Conservation (phyloP, 2,797 vertebrate genomes). For the Sebastes minor region DNA sequence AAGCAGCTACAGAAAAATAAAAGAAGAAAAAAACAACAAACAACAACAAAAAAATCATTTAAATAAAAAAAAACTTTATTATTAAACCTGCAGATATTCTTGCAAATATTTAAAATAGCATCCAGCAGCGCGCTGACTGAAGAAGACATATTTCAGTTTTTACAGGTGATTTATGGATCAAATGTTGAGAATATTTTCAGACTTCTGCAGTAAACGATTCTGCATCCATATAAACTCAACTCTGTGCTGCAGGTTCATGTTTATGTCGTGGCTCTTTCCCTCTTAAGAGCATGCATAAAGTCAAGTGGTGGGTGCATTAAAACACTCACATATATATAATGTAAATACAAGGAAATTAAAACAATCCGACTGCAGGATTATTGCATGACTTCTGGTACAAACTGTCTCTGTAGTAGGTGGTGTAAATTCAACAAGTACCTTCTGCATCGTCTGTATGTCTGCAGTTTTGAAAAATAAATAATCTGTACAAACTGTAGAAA, state of each 20-base stretch:
- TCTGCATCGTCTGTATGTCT: not conserved
- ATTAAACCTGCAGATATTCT: no score
- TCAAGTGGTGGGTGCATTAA: not conserved
- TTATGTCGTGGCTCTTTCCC: not conserved
- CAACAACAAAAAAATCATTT: no score
- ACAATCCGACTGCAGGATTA: not conserved
- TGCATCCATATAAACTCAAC: not conserved
- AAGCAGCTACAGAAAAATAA: no score
- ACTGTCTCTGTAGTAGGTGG: not conserved
- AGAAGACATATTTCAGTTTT: slow-evolving; percentile 42
- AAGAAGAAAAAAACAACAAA: no score
- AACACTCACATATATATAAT: not conserved
- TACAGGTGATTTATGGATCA: slow-evolving; percentile 36
- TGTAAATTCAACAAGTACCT: no score
- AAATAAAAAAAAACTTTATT: no score
- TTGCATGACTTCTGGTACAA: not conserved
- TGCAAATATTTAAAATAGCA: slow-evolving; percentile 4
- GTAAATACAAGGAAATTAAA: not conserved
- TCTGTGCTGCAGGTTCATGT: not conserved
- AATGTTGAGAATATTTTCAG: slow-evolving; percentile 8
- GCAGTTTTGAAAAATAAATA: not conserved
- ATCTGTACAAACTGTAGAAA: not conserved
- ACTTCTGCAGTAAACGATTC: not conserved
- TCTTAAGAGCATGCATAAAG: not conserved
- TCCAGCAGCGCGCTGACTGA: slow-evolving; percentile 39